Conservation (phyloP, 2,888 invertebrate genomes). For the Abrostola triplasia region DNA sequence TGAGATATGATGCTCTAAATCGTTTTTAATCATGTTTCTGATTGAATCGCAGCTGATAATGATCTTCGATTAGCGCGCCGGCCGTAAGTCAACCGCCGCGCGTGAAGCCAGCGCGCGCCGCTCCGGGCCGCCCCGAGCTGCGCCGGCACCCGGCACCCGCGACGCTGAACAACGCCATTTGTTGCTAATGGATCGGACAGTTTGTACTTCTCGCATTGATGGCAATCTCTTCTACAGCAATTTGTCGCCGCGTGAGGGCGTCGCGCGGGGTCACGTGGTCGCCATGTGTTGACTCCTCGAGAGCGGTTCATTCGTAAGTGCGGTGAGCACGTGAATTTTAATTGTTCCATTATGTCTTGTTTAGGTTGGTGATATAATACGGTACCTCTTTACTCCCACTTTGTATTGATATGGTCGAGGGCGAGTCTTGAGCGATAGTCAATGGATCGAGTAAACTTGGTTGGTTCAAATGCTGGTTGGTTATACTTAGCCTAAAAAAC, state of each 20-base stretch:
- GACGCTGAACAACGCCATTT: conserved; percentile 79
- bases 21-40: conserved; percentile 81
- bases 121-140: conserved; percentile 4
- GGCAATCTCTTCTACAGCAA: conserved; percentile 85
- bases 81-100: conserved; percentile 46
- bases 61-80: conserved; percentile 79
- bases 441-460: no score
- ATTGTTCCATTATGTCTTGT: conserved; percentile 71
- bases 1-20: conserved; percentile 71
- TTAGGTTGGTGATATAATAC: conserved; percentile 50
- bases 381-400: conserved; percentile 31
- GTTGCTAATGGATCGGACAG: conserved; percentile 83
- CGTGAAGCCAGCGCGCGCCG: neutral
- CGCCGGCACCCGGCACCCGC: conserved; percentile 1
- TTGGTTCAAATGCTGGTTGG: conserved; percentile 34
- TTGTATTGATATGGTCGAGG: conserved; percentile 33
- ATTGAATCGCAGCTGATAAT: conserved; percentile 80
- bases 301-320: conserved; percentile 52
- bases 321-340: conserved; percentile 68
- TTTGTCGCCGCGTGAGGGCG: conserved; percentile 71
- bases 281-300: conserved; percentile 78
- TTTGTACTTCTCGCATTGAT: conserved; percentile 73
- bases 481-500: conserved; percentile 8
- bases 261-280: conserved; percentile 43
- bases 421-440: no score